phyloP scores from a whole-genome alignment of 2,113 vertebrate species.

The Epinephelus fuscoguttatus region DNA sequence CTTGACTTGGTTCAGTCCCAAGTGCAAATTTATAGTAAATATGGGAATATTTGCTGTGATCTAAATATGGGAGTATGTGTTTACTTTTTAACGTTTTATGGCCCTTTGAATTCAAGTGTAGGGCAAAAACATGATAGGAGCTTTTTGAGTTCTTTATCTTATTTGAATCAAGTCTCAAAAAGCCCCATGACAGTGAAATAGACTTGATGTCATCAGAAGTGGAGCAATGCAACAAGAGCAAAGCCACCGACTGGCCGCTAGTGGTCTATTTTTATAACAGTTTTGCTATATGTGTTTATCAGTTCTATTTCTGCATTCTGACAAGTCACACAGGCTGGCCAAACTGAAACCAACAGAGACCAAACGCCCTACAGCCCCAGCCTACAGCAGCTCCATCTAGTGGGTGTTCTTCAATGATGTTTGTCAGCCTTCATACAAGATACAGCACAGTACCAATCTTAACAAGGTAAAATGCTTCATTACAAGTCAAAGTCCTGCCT shows the following conservation, averaged over 20 bases:
- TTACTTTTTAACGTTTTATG: neutral
- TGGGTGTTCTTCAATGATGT: neutral
- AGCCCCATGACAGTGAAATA: neutral
- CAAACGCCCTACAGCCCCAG: neutral
- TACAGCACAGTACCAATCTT: too few relatives aligned
- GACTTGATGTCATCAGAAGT: constrained; percentile 30
- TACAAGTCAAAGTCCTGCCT: neutral
- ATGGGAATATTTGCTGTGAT: constrained; percentile 4
- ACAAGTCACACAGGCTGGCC: constrained; percentile 25
- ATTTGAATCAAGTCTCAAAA: constrained; percentile 33
- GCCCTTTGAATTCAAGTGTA: neutral
- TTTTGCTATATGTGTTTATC: constrained; percentile 64
- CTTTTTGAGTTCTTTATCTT: constrained; percentile 7
- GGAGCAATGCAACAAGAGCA: constrained; percentile 34
- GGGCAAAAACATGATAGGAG: neutral
- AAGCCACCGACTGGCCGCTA: constrained; percentile 28
- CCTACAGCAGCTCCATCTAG: constrained; percentile 55
- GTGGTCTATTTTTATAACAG: constrained; percentile 61
- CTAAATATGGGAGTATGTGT: constrained; percentile 11
- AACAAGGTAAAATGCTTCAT: neutral
- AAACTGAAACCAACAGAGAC: constrained; percentile 34
- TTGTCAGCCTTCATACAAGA: constrained; percentile 31
- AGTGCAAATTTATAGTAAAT: constrained; percentile 46
- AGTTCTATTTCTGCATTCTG: constrained; percentile 70
- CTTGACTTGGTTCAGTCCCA: constrained; percentile 12